Conservation (phyloP, 2,888 invertebrate species). For the Glaucopsyche alexis region DNA sequence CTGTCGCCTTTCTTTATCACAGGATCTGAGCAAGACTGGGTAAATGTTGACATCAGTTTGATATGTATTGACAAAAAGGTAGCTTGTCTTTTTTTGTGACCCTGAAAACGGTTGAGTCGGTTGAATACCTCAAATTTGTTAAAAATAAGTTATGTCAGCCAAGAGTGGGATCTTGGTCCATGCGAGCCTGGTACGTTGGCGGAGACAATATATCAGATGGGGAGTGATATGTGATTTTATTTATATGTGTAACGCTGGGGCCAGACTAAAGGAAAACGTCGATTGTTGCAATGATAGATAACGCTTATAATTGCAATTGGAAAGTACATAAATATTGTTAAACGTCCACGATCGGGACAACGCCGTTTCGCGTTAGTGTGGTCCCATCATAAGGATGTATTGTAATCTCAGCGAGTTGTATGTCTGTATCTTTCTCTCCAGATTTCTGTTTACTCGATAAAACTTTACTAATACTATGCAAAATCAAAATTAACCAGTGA, state of each 20-base stretch:
- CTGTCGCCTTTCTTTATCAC: too few relatives aligned
- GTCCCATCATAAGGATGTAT: not conserved
- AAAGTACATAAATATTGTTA: not conserved
- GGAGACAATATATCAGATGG: constrained; percentile 39
- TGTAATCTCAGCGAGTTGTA: constrained; percentile 66
- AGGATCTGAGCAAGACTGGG: too few relatives aligned
- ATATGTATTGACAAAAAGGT: too few relatives aligned
- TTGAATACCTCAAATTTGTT: constrained; percentile 38
- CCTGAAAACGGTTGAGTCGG: too few relatives aligned
- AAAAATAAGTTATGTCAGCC: not conserved
- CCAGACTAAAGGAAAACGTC: not conserved
- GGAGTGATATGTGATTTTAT: constrained; percentile 70
- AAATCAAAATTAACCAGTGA: constrained; percentile 63
- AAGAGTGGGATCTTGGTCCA: not conserved
- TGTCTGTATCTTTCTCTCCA: constrained; percentile 51
- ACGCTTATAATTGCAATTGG: not conserved
- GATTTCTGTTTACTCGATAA: constrained; percentile 52
- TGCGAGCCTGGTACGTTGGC: not conserved
- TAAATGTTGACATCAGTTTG: too few relatives aligned
- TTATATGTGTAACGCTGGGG: constrained; percentile 56
- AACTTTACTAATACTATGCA: not conserved
- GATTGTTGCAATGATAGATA: not conserved
- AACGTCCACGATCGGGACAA: not conserved
- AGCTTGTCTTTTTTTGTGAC: too few relatives aligned
- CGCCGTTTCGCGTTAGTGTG: not conserved